Evolutionary conservation across 2,113 vertebrate species (phyloP).

Genomic region (Hepsetus odoe): DNA sequence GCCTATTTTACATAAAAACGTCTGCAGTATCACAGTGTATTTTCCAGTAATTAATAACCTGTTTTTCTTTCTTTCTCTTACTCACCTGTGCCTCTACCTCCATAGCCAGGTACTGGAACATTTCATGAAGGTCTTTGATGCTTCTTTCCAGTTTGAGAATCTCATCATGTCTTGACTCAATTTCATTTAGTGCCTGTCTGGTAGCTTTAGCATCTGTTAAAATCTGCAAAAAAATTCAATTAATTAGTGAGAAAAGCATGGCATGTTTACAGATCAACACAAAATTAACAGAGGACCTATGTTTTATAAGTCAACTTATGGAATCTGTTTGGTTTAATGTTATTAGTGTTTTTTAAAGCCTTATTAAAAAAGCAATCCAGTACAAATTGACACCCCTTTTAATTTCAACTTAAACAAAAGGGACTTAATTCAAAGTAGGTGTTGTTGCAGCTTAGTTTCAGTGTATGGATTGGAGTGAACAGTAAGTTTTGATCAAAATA

Average conservation of each 20-base stretch:
- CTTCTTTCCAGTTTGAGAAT: constrained; percentile 89
- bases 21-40: neutral
- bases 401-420: too few species aligned
- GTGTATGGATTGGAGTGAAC: too few species aligned
- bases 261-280: neutral
- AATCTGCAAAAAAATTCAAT: constrained; percentile 72
- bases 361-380: too few species aligned
- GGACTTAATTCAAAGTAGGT: too few species aligned
- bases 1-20: too few species aligned
- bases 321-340: too few species aligned
- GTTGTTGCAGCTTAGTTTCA: too few species aligned
- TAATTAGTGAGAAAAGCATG: neutral
- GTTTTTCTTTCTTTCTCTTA: neutral
- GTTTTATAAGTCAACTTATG: too few species aligned
- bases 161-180: constrained; percentile 86
- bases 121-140: constrained; percentile 87
- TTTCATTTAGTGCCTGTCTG: constrained; percentile 86
- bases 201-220: constrained; percentile 84
- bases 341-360: too few species aligned
- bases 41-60: neutral
- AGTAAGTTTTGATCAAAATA: too few species aligned
- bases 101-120: constrained; percentile 88
- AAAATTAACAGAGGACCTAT: too few species aligned
- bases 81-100: constrained; percentile 88
- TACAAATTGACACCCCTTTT: too few species aligned